phyloP scores from a whole-genome alignment of 2,797 vertebrate genomes.

The Todus mexicanus region DNA sequence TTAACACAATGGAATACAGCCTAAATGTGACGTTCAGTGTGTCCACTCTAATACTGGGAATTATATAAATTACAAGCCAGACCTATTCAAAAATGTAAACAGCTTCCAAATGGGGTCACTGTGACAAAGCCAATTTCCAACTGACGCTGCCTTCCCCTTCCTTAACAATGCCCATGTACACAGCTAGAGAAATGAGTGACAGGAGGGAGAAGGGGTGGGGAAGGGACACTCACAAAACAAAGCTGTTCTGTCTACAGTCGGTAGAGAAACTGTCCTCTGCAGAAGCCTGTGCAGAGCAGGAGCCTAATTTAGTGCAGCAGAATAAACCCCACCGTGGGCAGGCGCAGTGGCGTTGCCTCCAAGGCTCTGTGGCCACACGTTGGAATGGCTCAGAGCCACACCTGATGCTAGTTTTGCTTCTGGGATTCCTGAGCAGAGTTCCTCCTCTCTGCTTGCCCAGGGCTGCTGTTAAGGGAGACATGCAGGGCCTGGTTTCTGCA shows the following conservation, averaged over 20 bases:
- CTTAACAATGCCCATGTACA: background rate
- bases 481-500: background rate
- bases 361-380: too few relatives aligned
- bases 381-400: background rate
- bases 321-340: background rate
- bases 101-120: constrained; percentile 37
- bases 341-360: background rate
- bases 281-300: background rate
- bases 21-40: background rate
- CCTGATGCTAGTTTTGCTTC: background rate
- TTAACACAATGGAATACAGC: constrained; percentile 17
- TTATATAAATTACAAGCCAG: constrained; percentile 26
- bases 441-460: background rate
- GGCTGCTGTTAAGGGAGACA: background rate
- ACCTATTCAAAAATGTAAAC: constrained; percentile 8
- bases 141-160: background rate
- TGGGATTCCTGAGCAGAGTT: background rate
- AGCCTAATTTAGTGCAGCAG: background rate
- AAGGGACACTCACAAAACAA: background rate
- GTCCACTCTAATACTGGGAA: background rate
- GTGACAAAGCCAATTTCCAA: constrained; percentile 13
- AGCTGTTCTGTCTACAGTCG: background rate
- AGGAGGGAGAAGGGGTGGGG: background rate
- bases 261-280: background rate
- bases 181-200: background rate